Percentiles rank a stretch among this genome's conserved stretches.
phyloP scores from a whole-genome alignment of 2,888 invertebrate species.

The Macrosoma leucophasiata region DNA sequence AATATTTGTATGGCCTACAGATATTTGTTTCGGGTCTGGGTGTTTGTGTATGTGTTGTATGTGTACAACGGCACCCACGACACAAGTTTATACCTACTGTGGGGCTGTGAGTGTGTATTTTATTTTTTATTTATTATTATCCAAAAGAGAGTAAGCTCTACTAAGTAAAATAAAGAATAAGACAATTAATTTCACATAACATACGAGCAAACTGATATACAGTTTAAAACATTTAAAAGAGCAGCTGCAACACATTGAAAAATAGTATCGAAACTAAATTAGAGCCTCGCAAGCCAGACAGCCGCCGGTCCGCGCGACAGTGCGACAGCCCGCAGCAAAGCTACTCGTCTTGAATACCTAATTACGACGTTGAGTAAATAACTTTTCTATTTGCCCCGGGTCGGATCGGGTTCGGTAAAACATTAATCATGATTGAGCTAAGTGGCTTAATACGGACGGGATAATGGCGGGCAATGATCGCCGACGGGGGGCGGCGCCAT shows the following conservation, averaged over 20 bases:
- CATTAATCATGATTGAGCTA: constrained; percentile 77
- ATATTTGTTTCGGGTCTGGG: too few relatives aligned
- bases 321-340: constrained; percentile 56
- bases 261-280: constrained; percentile 33
- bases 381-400: constrained; percentile 71
- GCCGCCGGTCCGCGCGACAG: constrained; percentile 58
- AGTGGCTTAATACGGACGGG: constrained; percentile 75
- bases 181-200: too few relatives aligned
- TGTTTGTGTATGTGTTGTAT: too few relatives aligned
- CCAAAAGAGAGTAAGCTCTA: too few relatives aligned
- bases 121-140: too few relatives aligned
- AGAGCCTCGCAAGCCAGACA: constrained; percentile 50
- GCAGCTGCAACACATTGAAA: constrained; percentile 16
- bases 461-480: constrained; percentile 72
- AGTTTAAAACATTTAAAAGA: too few relatives aligned
- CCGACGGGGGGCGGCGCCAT: constrained; percentile 64
- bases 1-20: too few relatives aligned
- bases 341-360: constrained; percentile 71
- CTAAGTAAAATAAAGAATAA: too few relatives aligned
- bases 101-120: too few relatives aligned
- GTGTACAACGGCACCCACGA: too few relatives aligned
- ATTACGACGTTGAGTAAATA: constrained; percentile 71
- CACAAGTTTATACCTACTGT: too few relatives aligned
- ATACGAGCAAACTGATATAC: too few relatives aligned
- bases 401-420: constrained; percentile 68